These are phyloP conservation scores for Gila orcuttii DNA, from an alignment of 2,113 vertebrate genomes.

Conservation along the genomic window DNA sequence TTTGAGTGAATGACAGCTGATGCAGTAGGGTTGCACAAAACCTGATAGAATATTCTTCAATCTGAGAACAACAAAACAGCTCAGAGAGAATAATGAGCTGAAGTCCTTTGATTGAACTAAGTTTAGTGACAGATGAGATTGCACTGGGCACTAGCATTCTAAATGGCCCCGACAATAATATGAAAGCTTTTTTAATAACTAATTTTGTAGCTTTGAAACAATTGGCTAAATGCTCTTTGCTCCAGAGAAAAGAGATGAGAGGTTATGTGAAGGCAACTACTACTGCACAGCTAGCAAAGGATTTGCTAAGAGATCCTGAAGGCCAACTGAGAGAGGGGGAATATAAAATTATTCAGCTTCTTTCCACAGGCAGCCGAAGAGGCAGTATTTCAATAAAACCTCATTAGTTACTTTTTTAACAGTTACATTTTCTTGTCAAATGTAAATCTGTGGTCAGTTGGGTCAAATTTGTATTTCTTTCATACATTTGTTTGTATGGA, in stretches of 20 bases:
- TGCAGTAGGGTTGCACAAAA: neutral
- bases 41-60: neutral
- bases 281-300: too few relatives aligned
- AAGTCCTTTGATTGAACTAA: neutral
- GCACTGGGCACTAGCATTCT: too few relatives aligned
- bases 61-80: neutral
- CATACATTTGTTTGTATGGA: neutral
- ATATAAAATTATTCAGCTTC: neutral
- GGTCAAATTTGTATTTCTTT: neutral
- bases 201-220: conserved; percentile 34
- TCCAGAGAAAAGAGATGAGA: conserved; percentile 17
- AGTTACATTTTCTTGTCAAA: neutral
- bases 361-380: neutral
- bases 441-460: neutral
- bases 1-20: neutral
- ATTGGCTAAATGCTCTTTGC: conserved; percentile 41
- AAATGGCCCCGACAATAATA: conserved; percentile 32
- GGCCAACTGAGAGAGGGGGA: neutral
- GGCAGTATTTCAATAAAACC: conserved; percentile 12
- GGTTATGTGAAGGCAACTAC: conserved; percentile 28
- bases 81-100: neutral
- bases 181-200: conserved; percentile 48
- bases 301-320: conserved; percentile 25
- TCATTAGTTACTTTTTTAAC: neutral
- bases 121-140: too few relatives aligned